Evolutionary conservation across 2,888 invertebrate species (phyloP), one percentile per base, ranked within the genome.

Genomic region (Ophioninae sp.): DNA sequence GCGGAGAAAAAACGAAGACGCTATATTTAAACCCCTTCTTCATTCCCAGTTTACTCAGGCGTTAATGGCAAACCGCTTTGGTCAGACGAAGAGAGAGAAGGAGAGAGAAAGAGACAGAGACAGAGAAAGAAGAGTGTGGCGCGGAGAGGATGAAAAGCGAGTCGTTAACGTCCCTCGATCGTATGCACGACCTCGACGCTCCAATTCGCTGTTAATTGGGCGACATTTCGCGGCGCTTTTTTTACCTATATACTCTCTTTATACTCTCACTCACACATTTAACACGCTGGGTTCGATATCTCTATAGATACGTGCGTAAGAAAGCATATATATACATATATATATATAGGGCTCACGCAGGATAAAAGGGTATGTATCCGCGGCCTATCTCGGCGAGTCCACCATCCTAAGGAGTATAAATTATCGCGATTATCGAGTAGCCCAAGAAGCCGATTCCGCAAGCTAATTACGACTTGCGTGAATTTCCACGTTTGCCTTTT

Each of bases 141-240:
- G 78, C 72, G 61, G 79, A 44, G 73, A 73, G 79, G 79, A 82
- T 79, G 80, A 80, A 85, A 78, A 83, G 82, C 85, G 85, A 85
- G 86, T 84, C 86, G 86, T 86, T 87, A 87, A 86, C 76, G 87
- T 87, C 85, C 76, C 83, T 85, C 85, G 83, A 83, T 83, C 84
- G 84, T 82, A 86, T 85, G 85, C 87, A 89, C 89, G 89, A 89
- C 89, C 88, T 89, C 87, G 77, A 79, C 88, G 89, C 89, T 89
- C 89, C 89, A 90, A 90, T 90, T 90, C 90, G 87, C 90, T 86
- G 89, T 90, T 90, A 90, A 90, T 91, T 91, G 91, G 91, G 89
- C 91, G 89, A 91, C 90, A 91, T 91, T 91, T 91, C 89, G 90
- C 90, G 87, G 87, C 86, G 86, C 87, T 89, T 88, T 88, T 87